A percentile compares a stretch with the other conserved stretches of the same genome.
phyloP scores from a whole-genome alignment of 2,888 invertebrate genomes.

The Hyppa rectilinea region DNA sequence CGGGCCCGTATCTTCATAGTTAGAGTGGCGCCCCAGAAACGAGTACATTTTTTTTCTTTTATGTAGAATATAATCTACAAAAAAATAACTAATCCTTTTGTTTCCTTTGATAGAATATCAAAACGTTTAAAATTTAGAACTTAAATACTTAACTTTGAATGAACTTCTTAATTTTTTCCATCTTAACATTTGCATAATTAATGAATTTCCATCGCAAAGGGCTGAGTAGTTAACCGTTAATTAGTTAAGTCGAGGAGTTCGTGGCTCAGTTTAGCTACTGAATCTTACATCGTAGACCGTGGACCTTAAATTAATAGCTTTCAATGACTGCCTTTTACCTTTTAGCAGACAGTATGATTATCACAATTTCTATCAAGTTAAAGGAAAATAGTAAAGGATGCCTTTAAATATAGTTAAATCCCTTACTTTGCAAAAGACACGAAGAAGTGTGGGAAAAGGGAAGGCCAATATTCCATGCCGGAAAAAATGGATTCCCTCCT shows the following conservation, averaged over 20 bases:
- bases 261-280: not conserved
- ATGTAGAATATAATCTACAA: not conserved
- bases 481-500: not conserved
- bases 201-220: not conserved
- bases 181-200: not conserved
- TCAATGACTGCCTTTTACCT: not conserved
- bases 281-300: not conserved
- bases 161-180: not conserved
- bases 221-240: not conserved
- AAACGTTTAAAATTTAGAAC: not conserved
- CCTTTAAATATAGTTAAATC: not conserved
- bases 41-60: not conserved
- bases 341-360: not conserved
- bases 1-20: too few species aligned
- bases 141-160: not conserved
- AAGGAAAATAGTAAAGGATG: not conserved
- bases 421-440: not conserved
- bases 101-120: conserved; percentile 2
- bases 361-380: not conserved
- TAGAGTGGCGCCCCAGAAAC: too few species aligned
- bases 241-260: not conserved
- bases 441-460: not conserved
- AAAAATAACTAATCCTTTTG: not conserved
- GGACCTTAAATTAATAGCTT: not conserved
- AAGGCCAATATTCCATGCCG: not conserved